Evolutionary conservation across 1,140 invertebrate genomes (phyloP).

Genomic region (Lineus longissimus): DNA sequence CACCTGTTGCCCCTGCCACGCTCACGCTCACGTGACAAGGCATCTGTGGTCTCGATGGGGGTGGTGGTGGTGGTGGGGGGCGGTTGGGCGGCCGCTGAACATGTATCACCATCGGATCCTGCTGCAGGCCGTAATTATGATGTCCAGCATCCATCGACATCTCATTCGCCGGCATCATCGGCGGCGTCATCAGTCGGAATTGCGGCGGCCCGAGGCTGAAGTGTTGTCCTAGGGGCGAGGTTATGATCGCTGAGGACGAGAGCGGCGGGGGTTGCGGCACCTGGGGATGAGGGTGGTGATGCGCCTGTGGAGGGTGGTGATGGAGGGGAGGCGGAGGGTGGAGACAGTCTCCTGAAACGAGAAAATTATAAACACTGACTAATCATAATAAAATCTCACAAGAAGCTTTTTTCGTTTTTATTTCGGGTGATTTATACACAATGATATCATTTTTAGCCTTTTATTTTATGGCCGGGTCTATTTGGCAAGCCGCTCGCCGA

Average conservation of each 20-base stretch:
- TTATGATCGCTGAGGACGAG: slow-evolving; percentile 14
- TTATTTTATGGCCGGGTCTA: no score
- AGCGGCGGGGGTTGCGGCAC: slow-evolving; percentile 14
- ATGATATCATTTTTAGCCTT: no score
- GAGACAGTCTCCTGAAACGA: slow-evolving; percentile 20
- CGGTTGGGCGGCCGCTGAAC: neutral
- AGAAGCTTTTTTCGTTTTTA: no score
- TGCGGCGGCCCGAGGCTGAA: no score
- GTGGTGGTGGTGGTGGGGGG: slow-evolving; percentile 56
- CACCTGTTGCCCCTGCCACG: no score
- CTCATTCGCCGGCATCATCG: neutral
- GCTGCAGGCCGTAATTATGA: neutral
- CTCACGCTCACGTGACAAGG: slow-evolving; percentile 9
- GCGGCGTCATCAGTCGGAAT: neutral
- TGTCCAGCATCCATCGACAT: neutral
- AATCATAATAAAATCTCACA: no score
- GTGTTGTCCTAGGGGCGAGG: neutral
- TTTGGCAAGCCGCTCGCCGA: no score
- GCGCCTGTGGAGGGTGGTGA: slow-evolving; percentile 24
- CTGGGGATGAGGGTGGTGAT: slow-evolving; percentile 24
- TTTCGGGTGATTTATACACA: no score
- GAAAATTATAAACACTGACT: no score
- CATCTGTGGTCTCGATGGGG: slow-evolving; percentile 47
- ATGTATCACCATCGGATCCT: neutral
- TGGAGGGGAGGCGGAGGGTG: slow-evolving; percentile 24